Conservation (phyloP, 2,888 invertebrate genomes). For the Yponomeuta cagnagella region DNA sequence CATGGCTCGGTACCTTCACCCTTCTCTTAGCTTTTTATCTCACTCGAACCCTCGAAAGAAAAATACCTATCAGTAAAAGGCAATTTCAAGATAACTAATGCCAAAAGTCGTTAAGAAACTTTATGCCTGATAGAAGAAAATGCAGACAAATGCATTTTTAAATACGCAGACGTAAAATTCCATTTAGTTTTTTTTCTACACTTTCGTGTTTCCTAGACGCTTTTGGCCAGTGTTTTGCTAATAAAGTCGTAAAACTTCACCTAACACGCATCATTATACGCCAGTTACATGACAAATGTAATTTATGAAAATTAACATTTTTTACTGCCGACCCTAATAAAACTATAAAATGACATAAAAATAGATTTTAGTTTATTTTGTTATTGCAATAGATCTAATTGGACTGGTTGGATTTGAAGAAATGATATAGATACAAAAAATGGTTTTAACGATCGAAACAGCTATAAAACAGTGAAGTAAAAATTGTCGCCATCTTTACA, state of each 20-base stretch:
- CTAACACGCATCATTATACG: slow-evolving; percentile 28
- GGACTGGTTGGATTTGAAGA: slow-evolving; percentile 23
- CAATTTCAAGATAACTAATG: slow-evolving; percentile 73
- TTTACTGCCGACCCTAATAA: slow-evolving; percentile 44
- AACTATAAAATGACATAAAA: slow-evolving; percentile 37
- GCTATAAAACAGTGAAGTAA: slow-evolving; percentile 26
- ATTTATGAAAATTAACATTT: slow-evolving; percentile 51
- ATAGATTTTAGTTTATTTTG: slow-evolving; percentile 33
- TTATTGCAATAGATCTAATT: slow-evolving; percentile 53
- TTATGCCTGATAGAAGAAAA: slow-evolving; percentile 18
- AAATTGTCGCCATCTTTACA: slow-evolving; percentile 6
- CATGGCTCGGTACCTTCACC: slow-evolving; percentile 48
- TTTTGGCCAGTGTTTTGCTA: background rate
- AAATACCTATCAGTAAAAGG: slow-evolving; percentile 47
- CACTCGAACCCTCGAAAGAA: slow-evolving; percentile 33
- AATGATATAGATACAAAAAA: background rate
- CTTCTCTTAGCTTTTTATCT: slow-evolving; percentile 44
- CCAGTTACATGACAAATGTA: slow-evolving; percentile 36
- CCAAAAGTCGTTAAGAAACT: slow-evolving; percentile 55
- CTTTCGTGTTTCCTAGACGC: background rate
- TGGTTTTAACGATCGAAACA: slow-evolving; percentile 47
- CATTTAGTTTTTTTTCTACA: background rate
- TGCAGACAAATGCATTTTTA: slow-evolving; percentile 61
- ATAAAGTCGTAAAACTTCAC: background rate
- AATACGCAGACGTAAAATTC: slow-evolving; percentile 26